Percentiles rank a stretch among this genome's conserved stretches.
Evolutionary conservation across 1,140 invertebrate genomes (phyloP).

Genomic region (Aricia agestis): DNA sequence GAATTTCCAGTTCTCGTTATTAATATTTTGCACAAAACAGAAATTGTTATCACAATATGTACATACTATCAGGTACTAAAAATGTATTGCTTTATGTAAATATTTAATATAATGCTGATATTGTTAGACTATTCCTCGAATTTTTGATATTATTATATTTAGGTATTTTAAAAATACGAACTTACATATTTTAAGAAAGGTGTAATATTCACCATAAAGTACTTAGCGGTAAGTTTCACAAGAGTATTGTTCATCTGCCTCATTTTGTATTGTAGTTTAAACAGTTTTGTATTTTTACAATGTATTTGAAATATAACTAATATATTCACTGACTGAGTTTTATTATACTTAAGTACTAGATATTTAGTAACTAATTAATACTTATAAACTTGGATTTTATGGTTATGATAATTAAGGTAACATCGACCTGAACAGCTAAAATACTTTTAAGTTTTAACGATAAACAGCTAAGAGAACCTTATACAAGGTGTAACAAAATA

Average conservation of each 20-base stretch:
- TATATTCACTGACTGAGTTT: not conserved
- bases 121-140: not conserved
- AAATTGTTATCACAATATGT: no score
- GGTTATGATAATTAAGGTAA: no score
- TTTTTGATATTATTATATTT: not conserved
- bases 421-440: no score
- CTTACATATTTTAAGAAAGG: not conserved
- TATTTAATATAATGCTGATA: not conserved
- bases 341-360: not conserved
- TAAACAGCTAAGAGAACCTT: no score
- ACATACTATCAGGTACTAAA: no score
- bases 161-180: not conserved
- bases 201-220: not conserved
- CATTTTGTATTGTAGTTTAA: conserved; percentile 22
- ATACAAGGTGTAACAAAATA: no score
- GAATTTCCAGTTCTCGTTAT: no score
- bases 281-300: conserved; percentile 6
- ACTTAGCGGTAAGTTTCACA: conserved; percentile 9
- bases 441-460: no score
- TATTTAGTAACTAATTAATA: not conserved
- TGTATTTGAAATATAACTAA: no score
- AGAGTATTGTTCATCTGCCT: conserved; percentile 31
- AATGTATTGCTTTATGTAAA: no score
- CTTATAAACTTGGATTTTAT: not conserved
- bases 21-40: no score